Percentiles rank a stretch among this genome's conserved stretches.
Conservation (phyloP, 2,888 invertebrate species). For the Blastobasis lacticolella region DNA sequence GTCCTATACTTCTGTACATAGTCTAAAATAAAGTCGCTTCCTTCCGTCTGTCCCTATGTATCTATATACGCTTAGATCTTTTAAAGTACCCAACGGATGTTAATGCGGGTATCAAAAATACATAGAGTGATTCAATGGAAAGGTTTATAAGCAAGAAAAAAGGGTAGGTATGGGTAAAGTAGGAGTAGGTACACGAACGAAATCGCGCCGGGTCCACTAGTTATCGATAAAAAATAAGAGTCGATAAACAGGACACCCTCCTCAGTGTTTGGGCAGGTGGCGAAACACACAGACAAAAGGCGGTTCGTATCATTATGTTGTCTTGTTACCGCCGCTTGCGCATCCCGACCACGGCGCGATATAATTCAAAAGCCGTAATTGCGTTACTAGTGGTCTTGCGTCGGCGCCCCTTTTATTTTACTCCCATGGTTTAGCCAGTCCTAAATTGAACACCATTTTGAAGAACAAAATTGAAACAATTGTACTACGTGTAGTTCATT, state of each 20-base stretch:
- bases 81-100: too few species aligned
- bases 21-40: too few species aligned
- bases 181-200: too few species aligned
- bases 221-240: slow-evolving; percentile 11
- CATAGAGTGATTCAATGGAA: too few species aligned
- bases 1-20: too few species aligned
- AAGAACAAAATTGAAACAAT: background rate
- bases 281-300: slow-evolving; percentile 68
- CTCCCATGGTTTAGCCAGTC: slow-evolving; percentile 24
- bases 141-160: slow-evolving; percentile 3
- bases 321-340: slow-evolving; percentile 68
- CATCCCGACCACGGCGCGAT: slow-evolving; percentile 51
- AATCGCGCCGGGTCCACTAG: too few species aligned
- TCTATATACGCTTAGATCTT: too few species aligned
- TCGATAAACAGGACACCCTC: slow-evolving; percentile 25
- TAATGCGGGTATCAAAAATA: too few species aligned
- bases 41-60: too few species aligned
- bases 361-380: slow-evolving; percentile 61
- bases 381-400: slow-evolving; percentile 44
- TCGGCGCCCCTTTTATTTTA: slow-evolving; percentile 25
- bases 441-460: background rate
- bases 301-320: slow-evolving; percentile 68
- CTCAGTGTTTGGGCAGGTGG: slow-evolving; percentile 68
- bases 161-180: too few species aligned
- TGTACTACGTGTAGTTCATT: too few species aligned